Conservation (phyloP, 2,888 invertebrate genomes). For the Tetranychus truncatus region DNA sequence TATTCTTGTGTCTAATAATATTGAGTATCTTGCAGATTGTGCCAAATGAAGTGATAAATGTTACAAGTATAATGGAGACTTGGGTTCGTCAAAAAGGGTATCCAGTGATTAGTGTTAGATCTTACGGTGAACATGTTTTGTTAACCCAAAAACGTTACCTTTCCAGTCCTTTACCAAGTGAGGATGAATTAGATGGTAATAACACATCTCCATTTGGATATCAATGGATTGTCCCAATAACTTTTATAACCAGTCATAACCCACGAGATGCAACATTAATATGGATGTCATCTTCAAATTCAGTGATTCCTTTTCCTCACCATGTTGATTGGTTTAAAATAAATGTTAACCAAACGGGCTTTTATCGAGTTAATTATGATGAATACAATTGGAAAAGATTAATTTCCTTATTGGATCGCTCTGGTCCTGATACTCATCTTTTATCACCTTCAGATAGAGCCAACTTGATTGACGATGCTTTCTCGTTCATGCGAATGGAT, state of each 20-base stretch:
- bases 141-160: conserved; percentile 59
- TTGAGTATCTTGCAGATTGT: background rate
- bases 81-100: conserved; percentile 79
- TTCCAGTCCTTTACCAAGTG: conserved; percentile 39
- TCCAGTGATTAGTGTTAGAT: conserved; percentile 49
- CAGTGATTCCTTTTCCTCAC: conserved; percentile 13
- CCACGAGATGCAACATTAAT: conserved; percentile 29
- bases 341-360: conserved; percentile 63
- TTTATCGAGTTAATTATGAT: conserved; percentile 60
- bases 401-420: conserved; percentile 39
- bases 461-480: conserved; percentile 59
- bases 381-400: conserved; percentile 48
- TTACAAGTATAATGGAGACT: conserved; percentile 50
- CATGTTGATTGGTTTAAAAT: conserved; percentile 54
- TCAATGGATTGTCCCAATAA: conserved; percentile 68
- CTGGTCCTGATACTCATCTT: conserved; percentile 20
- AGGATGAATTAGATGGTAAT: conserved; percentile 22
- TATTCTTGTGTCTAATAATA: background rate
- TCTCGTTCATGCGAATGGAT: conserved; percentile 56
- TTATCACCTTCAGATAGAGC: conserved; percentile 50
- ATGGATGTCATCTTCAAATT: conserved; percentile 32
- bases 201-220: conserved; percentile 38
- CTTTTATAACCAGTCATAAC: conserved; percentile 43
- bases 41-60: conserved; percentile 21
- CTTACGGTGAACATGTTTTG: conserved; percentile 34